Evolutionary conservation across 64 coral and sea anemone genomes (phyloP).

Genomic region (Trachythela sp.): DNA sequence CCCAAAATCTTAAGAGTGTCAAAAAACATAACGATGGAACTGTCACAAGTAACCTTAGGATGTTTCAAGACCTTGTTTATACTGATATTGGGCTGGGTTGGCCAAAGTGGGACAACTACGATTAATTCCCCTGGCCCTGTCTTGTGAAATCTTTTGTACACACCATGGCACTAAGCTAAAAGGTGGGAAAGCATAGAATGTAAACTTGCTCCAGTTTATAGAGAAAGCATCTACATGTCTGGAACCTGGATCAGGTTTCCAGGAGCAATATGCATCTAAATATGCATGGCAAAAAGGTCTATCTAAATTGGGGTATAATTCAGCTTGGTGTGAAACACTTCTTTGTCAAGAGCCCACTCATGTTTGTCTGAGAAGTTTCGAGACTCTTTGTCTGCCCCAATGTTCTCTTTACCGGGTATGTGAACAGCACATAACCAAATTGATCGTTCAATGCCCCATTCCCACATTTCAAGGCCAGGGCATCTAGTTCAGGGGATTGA

Average conservation of each 20-base stretch:
- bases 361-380: background rate
- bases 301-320: background rate
- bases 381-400: conserved; percentile 49
- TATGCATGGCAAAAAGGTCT: background rate
- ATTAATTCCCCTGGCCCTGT: conserved; percentile 21
- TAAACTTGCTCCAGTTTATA: background rate
- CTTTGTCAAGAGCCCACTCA: conserved; percentile 51
- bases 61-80: no score
- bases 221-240: background rate
- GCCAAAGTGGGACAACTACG: background rate
- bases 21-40: no score
- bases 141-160: background rate
- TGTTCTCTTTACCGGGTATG: conserved; percentile 27
- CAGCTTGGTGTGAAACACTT: background rate
- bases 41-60: no score
- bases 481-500: conserved; percentile 53
- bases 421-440: conserved; percentile 48
- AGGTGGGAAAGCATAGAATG: background rate
- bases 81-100: background rate
- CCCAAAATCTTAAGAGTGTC: no score
- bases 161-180: conserved; percentile 5
- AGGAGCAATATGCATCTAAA: background rate
- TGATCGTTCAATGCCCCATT: conserved; percentile 38
- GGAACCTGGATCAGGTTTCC: conserved; percentile 3
- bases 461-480: conserved; percentile 38